Conservation (phyloP, 2,888 invertebrate genomes). For the Gnatocerus cornutus region DNA sequence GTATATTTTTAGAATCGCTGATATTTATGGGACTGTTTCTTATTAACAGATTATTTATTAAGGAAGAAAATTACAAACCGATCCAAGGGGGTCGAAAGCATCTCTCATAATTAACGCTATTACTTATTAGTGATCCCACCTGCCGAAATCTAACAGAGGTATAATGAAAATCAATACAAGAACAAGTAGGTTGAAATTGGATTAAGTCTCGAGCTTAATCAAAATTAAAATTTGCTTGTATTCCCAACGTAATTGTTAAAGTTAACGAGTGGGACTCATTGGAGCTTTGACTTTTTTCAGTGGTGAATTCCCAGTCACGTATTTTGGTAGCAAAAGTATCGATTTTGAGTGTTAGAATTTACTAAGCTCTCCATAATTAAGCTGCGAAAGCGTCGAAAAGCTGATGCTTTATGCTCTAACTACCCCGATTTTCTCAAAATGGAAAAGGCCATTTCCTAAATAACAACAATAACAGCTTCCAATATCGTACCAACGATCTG, state of each 20-base stretch:
- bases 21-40: no score
- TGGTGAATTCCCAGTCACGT: neutral
- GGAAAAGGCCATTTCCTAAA: slow-evolving; percentile 24
- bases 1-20: no score
- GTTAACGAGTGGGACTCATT: neutral
- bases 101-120: slow-evolving; percentile 34
- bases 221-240: slow-evolving; percentile 6
- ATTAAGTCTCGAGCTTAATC: neutral
- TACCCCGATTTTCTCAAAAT: slow-evolving; percentile 10
- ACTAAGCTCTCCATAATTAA: neutral
- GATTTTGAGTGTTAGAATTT: no score
- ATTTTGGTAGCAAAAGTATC: neutral
- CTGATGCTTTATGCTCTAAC: neutral
- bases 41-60: slow-evolving; percentile 20
- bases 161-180: slow-evolving; percentile 16
- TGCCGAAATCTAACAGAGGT: slow-evolving; percentile 28
- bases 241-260: slow-evolving; percentile 3
- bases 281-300: neutral
- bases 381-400: neutral
- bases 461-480: slow-evolving; percentile 32
- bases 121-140: slow-evolving; percentile 30
- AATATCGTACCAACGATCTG: slow-evolving; percentile 34
- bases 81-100: slow-evolving; percentile 24
- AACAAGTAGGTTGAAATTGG: slow-evolving; percentile 3
- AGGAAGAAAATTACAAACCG: slow-evolving; percentile 25